These are phyloP conservation scores for Halocynthia roretzi DNA, from an alignment of 23 tunicate genomes.

Conservation along the genomic window DNA sequence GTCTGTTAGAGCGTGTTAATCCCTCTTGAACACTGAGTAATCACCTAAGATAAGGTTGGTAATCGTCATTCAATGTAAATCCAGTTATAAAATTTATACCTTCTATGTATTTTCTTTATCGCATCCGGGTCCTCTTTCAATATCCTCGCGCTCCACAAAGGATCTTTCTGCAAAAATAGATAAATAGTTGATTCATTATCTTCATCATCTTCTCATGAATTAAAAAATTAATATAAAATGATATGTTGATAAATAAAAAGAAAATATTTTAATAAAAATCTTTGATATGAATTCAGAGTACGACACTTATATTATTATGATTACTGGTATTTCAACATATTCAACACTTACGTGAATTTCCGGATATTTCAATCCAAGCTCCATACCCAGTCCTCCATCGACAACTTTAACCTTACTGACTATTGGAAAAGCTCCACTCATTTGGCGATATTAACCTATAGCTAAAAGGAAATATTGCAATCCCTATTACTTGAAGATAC, in stretches of 20 bases:
- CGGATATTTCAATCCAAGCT: slow-evolving; percentile 9
- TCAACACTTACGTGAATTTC: no score
- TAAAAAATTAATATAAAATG: not conserved
- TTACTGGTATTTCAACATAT: no score
- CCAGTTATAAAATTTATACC: not conserved
- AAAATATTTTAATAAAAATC: not conserved
- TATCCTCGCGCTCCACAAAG: slow-evolving; percentile 65
- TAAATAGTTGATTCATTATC: no score
- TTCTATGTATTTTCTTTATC: slow-evolving; percentile 57
- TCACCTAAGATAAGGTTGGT: no score
- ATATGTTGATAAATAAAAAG: not conserved
- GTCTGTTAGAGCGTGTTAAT: no score
- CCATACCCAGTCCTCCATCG: slow-evolving; percentile 81
- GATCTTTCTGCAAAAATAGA: slow-evolving; percentile 34
- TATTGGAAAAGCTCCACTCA: not conserved
- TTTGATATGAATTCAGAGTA: slow-evolving; percentile 11
- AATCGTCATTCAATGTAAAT: no score
- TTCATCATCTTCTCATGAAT: no score
- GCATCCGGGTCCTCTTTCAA: slow-evolving; percentile 53
- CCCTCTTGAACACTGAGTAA: no score
- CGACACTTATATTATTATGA: no score
- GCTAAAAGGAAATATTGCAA: no score
- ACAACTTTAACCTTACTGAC: slow-evolving; percentile 23
- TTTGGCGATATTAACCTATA: no score
- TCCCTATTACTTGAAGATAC: no score